Conservation (phyloP, 2,113 vertebrate species). For the Lethenteron reissneri region DNA sequence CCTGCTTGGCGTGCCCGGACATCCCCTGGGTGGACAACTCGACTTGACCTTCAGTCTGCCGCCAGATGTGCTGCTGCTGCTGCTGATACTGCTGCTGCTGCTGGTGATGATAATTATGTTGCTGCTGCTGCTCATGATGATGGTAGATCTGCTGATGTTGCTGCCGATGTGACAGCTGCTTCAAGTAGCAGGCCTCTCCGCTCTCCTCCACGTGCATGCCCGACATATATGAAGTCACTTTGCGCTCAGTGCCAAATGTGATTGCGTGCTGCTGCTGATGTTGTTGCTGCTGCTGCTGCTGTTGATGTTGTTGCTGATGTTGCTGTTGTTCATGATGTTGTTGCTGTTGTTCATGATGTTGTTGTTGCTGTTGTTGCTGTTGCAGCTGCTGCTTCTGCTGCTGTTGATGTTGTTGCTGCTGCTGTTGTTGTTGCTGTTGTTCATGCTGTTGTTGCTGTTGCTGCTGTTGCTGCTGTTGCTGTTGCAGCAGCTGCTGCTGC, state of each 20-base stretch:
- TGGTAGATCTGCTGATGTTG: no score
- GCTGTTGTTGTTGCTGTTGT: no score
- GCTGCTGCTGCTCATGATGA: no score
- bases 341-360: slow-evolving; percentile 23
- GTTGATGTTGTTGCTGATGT: slow-evolving; percentile 22
- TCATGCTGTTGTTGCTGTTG: no score
- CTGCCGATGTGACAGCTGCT: slow-evolving; percentile 19
- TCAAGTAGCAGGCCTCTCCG: slow-evolving; percentile 14
- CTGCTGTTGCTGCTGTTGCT: no score
- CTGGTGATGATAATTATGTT: no score
- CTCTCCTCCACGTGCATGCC: slow-evolving; percentile 20
- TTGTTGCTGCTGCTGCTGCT: slow-evolving; percentile 19
- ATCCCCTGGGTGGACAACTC: slow-evolving; percentile 16
- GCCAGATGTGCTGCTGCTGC: no score
- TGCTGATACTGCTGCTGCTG: no score
- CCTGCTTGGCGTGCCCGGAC: slow-evolving; percentile 59
- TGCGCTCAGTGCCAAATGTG: slow-evolving; percentile 28
- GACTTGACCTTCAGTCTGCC: no score
- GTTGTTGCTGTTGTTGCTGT: slow-evolving; percentile 21
- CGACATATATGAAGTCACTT: slow-evolving; percentile 32
- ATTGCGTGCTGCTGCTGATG: slow-evolving; percentile 22
- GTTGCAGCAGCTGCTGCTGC: no score
- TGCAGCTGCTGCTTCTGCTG: slow-evolving; percentile 9
- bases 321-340: slow-evolving; percentile 19
- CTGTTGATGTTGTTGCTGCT: slow-evolving; percentile 23